Percentiles rank a stretch among this genome's conserved stretches.
Conservation (phyloP, 2,888 invertebrate species). For the Cryptosula pallasiana region DNA sequence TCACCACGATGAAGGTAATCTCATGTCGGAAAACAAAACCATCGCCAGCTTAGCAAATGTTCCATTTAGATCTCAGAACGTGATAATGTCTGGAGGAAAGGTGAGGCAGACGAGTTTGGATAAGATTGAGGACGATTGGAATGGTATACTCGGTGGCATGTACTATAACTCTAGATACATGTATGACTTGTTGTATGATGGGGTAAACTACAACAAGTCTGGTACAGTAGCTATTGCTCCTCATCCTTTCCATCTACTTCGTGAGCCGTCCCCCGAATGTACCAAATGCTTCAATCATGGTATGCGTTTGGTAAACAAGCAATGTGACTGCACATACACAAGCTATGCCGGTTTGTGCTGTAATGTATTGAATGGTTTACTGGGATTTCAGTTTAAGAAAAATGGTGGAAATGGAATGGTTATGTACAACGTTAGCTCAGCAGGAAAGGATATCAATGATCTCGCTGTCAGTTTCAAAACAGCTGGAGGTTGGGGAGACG, state of each 20-base stretch:
- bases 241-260: constrained; percentile 31
- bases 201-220: constrained; percentile 25
- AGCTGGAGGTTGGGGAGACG: constrained; percentile 10
- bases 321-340: constrained; percentile 24
- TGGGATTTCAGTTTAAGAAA: constrained; percentile 8
- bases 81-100: background rate
- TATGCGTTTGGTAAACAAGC: background rate
- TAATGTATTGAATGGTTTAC: background rate
- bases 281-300: constrained; percentile 4
- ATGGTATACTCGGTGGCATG: constrained; percentile 50
- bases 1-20: background rate
- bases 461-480: constrained; percentile 18
- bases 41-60: background rate
- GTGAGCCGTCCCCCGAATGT: background rate
- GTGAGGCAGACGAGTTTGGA: background rate
- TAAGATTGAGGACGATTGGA: constrained; percentile 30
- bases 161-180: constrained; percentile 37
- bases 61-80: background rate
- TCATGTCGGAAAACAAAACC: background rate
- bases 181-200: constrained; percentile 31
- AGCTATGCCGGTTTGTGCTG: constrained; percentile 24
- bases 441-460: constrained; percentile 2
- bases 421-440: background rate
- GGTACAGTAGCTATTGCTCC: constrained; percentile 34
- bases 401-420: constrained; percentile 3